These are phyloP conservation scores for Tylochromis polylepis DNA, from an alignment of 2,113 vertebrate species.

Conservation along the genomic window DNA sequence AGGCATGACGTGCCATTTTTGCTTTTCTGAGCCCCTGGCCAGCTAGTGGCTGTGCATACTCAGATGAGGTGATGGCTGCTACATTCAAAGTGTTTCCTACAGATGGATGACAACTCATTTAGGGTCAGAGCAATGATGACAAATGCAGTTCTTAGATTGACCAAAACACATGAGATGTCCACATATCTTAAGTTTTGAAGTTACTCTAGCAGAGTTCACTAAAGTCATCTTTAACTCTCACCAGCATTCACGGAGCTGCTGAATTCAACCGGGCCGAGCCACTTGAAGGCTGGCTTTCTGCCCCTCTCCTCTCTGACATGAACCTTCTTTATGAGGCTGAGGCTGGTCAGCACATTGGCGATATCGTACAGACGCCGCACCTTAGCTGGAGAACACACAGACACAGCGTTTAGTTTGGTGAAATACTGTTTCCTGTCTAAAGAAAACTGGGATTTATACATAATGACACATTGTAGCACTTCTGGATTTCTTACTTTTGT, in stretches of 20 bases:
- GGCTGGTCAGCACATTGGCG: conserved; percentile 89
- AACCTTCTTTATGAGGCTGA: conserved; percentile 88
- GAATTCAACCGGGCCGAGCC: conserved; percentile 88
- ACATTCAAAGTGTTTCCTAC: background rate
- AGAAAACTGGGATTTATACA: background rate
- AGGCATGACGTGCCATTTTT: conserved; percentile 73
- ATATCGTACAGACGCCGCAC: conserved; percentile 92
- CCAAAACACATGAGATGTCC: background rate
- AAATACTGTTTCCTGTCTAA: background rate
- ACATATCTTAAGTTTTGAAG: background rate
- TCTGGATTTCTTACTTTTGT: conserved; percentile 83
- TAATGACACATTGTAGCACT: accelerated
- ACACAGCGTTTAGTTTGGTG: background rate
- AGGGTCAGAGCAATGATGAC: background rate
- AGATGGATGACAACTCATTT: background rate
- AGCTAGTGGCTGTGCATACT: background rate
- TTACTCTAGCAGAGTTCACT: background rate
- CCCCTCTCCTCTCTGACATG: conserved; percentile 83
- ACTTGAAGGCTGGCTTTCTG: conserved; percentile 89
- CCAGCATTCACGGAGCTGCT: conserved; percentile 55
- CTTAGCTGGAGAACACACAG: conserved; percentile 76
- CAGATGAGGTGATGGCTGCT: background rate
- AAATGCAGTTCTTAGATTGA: background rate
- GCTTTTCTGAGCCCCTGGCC: conserved; percentile 48
- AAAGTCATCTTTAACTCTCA: background rate